These are phyloP conservation scores for Temnothorax nylanderi DNA, from an alignment of 1,140 invertebrate genomes.

Conservation along the genomic window DNA sequence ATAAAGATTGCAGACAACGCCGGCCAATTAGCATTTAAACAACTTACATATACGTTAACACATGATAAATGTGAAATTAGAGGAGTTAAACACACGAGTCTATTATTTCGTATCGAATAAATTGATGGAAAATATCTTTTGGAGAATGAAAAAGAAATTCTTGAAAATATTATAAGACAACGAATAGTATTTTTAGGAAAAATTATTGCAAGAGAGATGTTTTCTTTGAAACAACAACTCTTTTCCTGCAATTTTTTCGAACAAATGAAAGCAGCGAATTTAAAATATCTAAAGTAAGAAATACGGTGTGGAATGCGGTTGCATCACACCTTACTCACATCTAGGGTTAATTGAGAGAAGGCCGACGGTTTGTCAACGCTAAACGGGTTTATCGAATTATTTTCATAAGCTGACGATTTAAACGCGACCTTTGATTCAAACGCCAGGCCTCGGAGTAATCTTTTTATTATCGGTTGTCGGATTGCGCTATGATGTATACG, in stretches of 20 bases:
- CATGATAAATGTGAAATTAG: not conserved
- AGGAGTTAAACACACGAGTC: not conserved
- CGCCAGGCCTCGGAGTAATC: conserved; percentile 35
- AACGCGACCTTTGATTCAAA: conserved; percentile 44
- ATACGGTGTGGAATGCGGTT: conserved; percentile 9
- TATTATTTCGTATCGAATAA: not conserved
- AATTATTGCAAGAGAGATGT: not conserved
- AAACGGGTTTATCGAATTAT: conserved; percentile 53
- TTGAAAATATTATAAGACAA: not conserved
- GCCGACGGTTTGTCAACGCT: conserved; percentile 32
- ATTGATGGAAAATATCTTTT: not conserved
- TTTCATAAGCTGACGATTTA: conserved; percentile 51
- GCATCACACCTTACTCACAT: conserved; percentile 42
- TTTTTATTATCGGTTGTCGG: conserved; percentile 42
- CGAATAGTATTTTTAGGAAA: not conserved
- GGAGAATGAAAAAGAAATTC: not conserved
- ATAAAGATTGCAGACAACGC: not conserved
- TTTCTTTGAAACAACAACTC: not conserved
- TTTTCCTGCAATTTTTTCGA: not conserved
- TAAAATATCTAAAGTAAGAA: conserved; percentile 8
- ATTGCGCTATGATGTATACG: not conserved
- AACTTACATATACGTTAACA: not conserved
- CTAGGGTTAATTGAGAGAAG: conserved; percentile 53
- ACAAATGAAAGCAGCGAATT: not conserved
- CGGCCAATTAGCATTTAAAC: not conserved